Evolutionary conservation across 2,113 vertebrate genomes (phyloP).

Genomic region (Boulengeromyrus knoepffleri): DNA sequence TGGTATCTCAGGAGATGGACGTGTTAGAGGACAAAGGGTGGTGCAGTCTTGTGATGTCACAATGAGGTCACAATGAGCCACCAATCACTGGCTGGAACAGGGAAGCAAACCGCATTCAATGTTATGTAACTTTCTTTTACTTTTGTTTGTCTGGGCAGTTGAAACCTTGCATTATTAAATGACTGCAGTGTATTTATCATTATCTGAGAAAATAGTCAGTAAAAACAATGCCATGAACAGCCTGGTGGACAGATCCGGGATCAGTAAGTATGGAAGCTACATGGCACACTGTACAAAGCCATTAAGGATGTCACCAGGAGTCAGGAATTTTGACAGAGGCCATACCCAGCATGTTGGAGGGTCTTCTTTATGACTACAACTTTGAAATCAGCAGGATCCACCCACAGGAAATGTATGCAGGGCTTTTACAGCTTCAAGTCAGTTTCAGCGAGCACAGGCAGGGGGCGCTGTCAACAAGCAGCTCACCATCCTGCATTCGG

Average conservation of each 20-base stretch:
- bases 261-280: background rate
- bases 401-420: background rate
- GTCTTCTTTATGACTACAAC: background rate
- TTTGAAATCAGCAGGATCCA: background rate
- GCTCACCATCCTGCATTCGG: background rate
- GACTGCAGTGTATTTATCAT: background rate
- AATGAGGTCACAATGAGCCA: background rate
- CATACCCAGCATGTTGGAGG: background rate
- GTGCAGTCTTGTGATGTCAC: background rate
- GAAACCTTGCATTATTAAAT: background rate
- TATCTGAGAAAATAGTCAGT: background rate
- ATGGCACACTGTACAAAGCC: slow-evolving; percentile 6
- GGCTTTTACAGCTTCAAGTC: background rate
- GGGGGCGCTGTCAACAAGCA: background rate
- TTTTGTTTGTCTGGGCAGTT: background rate
- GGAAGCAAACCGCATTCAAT: background rate
- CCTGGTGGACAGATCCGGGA: background rate
- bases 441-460: background rate
- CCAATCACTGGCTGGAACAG: background rate
- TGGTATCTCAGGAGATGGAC: background rate
- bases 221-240: background rate
- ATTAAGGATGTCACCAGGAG: slow-evolving; percentile 5
- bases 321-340: background rate
- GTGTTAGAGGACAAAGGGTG: background rate
- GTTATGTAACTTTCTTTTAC: background rate